These are phyloP conservation scores for Sericinus montela DNA, from an alignment of 2,888 invertebrate species.

Conservation along the genomic window DNA sequence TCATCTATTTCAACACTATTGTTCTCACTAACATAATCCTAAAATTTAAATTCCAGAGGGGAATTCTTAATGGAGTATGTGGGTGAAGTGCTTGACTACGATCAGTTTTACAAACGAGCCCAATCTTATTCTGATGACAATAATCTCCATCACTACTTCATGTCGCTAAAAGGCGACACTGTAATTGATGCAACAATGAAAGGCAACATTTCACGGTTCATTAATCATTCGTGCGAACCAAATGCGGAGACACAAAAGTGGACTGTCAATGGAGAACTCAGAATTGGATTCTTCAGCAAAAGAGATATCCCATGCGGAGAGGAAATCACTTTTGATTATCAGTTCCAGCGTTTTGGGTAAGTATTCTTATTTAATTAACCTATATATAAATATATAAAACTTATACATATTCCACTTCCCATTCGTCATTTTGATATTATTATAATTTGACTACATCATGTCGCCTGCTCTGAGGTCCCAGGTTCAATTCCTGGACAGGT, in stretches of 20 bases:
- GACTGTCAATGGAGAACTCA: constrained; percentile 94
- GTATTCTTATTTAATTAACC: too few species aligned
- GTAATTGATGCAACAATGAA: constrained; percentile 96
- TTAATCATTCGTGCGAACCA: constrained; percentile 99
- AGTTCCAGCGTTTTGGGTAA: constrained; percentile 97
- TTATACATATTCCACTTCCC: too few species aligned
- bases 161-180: constrained; percentile 93
- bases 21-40: too few species aligned
- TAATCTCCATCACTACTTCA: constrained; percentile 97
- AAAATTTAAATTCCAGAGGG: constrained; percentile 82
- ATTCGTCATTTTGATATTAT: too few species aligned
- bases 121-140: constrained; percentile 94
- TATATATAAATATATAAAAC: too few species aligned
- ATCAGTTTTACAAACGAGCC: constrained; percentile 93
- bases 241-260: constrained; percentile 99
- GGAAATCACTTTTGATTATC: constrained; percentile 99
- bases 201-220: constrained; percentile 97
- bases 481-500: too few species aligned
- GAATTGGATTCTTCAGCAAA: constrained; percentile 98
- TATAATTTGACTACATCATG: too few species aligned
- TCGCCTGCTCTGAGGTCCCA: too few species aligned
- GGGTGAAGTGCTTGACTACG: constrained; percentile 96
- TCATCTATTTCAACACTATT: too few species aligned
- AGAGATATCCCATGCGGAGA: constrained; percentile 90
- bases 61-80: constrained; percentile 99